Percentiles rank a stretch among this genome's conserved stretches.
Conservation (phyloP, 2,797 vertebrate species). For the Danio aesculapii region DNA sequence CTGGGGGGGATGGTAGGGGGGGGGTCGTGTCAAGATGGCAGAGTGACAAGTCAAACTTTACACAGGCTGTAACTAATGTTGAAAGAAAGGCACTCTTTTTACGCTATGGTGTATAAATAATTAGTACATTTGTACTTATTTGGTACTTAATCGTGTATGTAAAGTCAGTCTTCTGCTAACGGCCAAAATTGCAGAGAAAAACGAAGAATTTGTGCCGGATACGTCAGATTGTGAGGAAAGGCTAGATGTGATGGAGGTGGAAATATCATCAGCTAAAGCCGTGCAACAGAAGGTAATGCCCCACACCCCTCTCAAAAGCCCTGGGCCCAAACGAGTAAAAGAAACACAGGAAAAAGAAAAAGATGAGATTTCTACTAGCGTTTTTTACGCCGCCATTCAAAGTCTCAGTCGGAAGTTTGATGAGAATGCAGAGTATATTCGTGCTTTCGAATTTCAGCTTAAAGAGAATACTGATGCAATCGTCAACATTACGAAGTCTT, state of each 20-base stretch:
- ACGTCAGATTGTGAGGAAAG: neutral
- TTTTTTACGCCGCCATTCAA: neutral
- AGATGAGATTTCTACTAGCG: neutral
- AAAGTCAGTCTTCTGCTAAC: too few relatives aligned
- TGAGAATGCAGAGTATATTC: neutral
- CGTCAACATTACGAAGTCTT: neutral
- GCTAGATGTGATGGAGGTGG: neutral
- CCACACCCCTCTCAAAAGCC: neutral
- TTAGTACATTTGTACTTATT: too few relatives aligned
- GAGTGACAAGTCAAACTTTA: neutral
- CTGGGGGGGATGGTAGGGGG: too few relatives aligned
- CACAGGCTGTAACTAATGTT: neutral
- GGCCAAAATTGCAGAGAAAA: too few relatives aligned
- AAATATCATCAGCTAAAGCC: neutral
- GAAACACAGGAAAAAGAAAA: neutral
- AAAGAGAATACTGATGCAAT: neutral
- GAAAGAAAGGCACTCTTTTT: too few relatives aligned
- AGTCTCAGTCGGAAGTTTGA: neutral
- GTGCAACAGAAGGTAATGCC: neutral
- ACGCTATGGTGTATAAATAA: too few relatives aligned
- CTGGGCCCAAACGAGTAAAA: neutral
- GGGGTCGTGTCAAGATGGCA: slow-evolving; percentile 7
- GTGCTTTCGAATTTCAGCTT: neutral
- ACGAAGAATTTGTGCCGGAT: too few relatives aligned
- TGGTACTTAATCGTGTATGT: too few relatives aligned